A percentile compares a stretch with the other conserved stretches of the same genome.
These are phyloP conservation scores for Limnothrissa miodon DNA, from an alignment of 2,113 vertebrate species.

Conservation along the genomic window DNA sequence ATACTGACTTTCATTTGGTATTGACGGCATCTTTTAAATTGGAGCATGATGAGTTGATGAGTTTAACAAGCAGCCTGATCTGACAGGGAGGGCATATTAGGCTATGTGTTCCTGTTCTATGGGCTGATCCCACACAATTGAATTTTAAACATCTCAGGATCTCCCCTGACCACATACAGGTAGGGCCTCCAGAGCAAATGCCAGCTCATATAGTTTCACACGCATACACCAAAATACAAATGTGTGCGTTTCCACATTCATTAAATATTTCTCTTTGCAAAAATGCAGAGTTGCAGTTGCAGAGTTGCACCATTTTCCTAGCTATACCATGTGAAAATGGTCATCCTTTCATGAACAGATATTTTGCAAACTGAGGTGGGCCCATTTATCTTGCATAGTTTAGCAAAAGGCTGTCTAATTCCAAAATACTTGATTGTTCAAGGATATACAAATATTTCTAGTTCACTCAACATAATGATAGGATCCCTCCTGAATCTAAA, in stretches of 20 bases:
- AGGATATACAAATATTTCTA: neutral
- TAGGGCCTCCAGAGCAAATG: neutral
- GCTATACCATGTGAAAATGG: neutral
- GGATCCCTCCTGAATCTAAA: neutral
- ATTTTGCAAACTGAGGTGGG: neutral
- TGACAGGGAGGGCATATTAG: neutral
- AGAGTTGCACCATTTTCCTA: neutral
- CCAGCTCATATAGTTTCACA: neutral
- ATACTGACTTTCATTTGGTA: neutral
- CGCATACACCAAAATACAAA: neutral
- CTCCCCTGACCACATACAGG: neutral
- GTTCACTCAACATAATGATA: neutral
- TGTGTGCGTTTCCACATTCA: neutral
- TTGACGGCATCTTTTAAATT: neutral
- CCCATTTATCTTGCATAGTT: neutral
- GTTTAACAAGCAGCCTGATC: no score
- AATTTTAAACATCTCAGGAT: neutral
- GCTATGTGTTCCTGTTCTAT: neutral
- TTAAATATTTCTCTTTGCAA: neutral
- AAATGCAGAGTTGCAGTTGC: neutral
- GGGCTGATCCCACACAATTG: neutral
- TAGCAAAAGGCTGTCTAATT: neutral
- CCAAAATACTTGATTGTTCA: neutral
- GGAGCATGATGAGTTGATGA: neutral
- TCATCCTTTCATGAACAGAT: neutral